These are phyloP conservation scores for Odocoileus virginianus DNA, from an alignment of 2,113 vertebrate species.

Conservation along the genomic window DNA sequence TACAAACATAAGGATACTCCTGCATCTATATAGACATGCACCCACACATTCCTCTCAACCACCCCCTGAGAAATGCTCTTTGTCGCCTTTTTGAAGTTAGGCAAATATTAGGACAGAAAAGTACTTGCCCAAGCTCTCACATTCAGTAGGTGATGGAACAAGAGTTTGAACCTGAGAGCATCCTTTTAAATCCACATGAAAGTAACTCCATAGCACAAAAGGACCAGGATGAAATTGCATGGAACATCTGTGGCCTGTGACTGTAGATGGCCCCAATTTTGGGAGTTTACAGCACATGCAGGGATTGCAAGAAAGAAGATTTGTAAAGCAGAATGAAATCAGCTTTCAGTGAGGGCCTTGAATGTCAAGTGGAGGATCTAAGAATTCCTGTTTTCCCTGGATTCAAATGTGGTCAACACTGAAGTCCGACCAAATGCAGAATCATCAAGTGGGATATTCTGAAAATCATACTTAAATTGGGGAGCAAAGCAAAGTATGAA, in stretches of 20 bases:
- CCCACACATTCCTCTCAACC: neutral
- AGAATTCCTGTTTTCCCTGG: neutral
- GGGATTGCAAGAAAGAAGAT: neutral
- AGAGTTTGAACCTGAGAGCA: no score
- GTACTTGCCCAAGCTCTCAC: neutral
- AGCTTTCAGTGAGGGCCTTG: neutral
- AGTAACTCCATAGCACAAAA: neutral
- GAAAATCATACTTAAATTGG: slow-evolving; percentile 52
- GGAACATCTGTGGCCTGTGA: neutral
- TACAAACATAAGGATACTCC: neutral
- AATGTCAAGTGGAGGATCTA: neutral
- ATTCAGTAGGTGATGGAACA: neutral
- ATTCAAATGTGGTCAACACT: neutral
- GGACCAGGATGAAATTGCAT: neutral
- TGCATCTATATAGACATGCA: neutral
- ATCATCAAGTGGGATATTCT: neutral
- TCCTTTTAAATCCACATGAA: neutral
- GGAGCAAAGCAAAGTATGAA: slow-evolving; percentile 39
- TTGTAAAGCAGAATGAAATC: neutral
- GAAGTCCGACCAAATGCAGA: neutral
- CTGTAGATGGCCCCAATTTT: neutral
- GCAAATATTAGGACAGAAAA: neutral
- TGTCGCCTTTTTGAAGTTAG: neutral
- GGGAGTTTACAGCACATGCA: neutral
- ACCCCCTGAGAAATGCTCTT: neutral